Evolutionary conservation across 1,140 invertebrate genomes (phyloP).

Genomic region (Drosophila varians): DNA sequence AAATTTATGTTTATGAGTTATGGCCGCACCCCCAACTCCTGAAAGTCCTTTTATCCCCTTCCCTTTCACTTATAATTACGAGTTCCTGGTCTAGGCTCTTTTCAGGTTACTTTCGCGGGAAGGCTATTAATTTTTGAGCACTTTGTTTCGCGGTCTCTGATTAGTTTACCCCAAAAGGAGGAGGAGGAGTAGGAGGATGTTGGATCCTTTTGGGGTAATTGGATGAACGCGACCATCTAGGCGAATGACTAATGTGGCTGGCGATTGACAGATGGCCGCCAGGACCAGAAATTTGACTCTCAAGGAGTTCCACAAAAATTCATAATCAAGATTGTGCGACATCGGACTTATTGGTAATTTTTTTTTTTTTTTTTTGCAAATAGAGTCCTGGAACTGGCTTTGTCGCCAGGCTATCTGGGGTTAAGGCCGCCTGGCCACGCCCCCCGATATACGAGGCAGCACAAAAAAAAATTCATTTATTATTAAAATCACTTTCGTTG

Average conservation of each 20-base stretch:
- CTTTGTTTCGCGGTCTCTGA: slow-evolving; percentile 60
- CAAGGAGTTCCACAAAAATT: neutral
- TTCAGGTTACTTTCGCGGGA: slow-evolving; percentile 36
- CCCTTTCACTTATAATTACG: slow-evolving; percentile 55
- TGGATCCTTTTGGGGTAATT: slow-evolving; percentile 25
- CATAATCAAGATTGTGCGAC: neutral
- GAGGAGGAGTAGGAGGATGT: neutral
- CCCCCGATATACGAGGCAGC: slow-evolving; percentile 4
- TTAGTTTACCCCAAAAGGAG: slow-evolving; percentile 52
- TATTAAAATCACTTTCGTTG: slow-evolving; percentile 83
- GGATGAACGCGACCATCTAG: slow-evolving; percentile 16
- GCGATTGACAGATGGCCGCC: slow-evolving; percentile 27
- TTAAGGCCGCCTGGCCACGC: slow-evolving; percentile 19
- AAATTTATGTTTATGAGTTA: slow-evolving; percentile 81
- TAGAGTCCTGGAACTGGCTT: slow-evolving; percentile 31
- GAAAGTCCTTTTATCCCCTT: neutral
- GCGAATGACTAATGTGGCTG: slow-evolving; percentile 34
- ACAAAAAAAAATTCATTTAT: slow-evolving; percentile 72
- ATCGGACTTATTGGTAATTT: neutral
- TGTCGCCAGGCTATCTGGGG: neutral
- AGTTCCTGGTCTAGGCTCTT: slow-evolving; percentile 44
- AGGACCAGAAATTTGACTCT: neutral
- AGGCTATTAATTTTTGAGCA: slow-evolving; percentile 75
- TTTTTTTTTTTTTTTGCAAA: slow-evolving; percentile 20
- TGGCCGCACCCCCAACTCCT: slow-evolving; percentile 18